These are phyloP conservation scores for Acanthaster planci DNA, from an alignment of 35 echinoderm and acorn worm genomes.

Conservation along the genomic window DNA sequence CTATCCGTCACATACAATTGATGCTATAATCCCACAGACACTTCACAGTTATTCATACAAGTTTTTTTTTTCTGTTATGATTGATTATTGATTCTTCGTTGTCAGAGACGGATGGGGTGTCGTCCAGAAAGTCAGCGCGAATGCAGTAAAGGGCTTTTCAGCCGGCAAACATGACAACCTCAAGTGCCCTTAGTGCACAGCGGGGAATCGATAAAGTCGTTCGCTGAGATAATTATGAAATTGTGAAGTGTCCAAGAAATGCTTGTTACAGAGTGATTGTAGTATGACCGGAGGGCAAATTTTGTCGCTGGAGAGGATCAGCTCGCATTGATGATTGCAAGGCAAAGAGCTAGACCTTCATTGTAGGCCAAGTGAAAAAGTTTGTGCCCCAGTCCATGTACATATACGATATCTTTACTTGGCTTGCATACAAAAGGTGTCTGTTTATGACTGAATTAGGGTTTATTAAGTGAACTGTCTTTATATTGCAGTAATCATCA, in stretches of 20 bases:
- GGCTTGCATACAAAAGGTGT: too few species aligned
- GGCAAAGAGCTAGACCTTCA: too few species aligned
- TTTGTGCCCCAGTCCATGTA: too few species aligned
- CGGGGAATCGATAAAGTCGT: neutral
- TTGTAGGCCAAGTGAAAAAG: too few species aligned
- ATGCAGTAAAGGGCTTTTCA: neutral
- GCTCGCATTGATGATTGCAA: too few species aligned
- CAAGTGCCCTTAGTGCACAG: neutral
- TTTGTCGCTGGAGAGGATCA: too few species aligned
- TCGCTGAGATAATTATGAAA: neutral
- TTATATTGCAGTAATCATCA: too few species aligned
- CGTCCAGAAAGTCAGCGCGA: neutral
- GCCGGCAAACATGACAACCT: neutral
- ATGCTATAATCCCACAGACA: conserved; percentile 1
- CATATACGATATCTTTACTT: too few species aligned
- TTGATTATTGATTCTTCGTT: conserved; percentile 20
- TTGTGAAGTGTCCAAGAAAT: neutral
- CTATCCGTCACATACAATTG: conserved; percentile 5
- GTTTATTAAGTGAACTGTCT: too few species aligned
- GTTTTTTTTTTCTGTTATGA: neutral
- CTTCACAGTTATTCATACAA: neutral
- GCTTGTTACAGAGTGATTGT: neutral
- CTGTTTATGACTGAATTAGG: too few species aligned
- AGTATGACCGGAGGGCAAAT: too few species aligned
- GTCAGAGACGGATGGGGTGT: conserved; percentile 7